These are phyloP conservation scores for Cassiopea andromeda DNA, from an alignment of 30 jellyfish, hydroid and myxozoan genomes.

Conservation along the genomic window DNA sequence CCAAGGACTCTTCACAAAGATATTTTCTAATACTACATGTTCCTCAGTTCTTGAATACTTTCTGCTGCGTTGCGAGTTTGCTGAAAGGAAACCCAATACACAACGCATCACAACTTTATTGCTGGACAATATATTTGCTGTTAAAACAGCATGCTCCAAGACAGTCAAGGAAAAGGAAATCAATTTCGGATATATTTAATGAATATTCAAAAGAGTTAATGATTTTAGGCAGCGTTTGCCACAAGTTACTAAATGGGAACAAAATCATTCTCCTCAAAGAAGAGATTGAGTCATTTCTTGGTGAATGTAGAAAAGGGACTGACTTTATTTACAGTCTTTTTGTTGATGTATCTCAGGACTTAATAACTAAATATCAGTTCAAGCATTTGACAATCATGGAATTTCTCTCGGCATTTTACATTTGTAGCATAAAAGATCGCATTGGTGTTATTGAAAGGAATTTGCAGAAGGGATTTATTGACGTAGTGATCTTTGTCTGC, in stretches of 20 bases:
- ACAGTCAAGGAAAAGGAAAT: not conserved
- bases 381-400: not conserved
- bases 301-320: not conserved
- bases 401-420: not conserved
- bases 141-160: not conserved
- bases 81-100: not conserved
- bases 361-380: no score
- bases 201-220: not conserved
- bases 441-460: not conserved
- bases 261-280: not conserved
- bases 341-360: not conserved
- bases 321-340: not conserved
- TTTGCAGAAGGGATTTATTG: no score
- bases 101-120: not conserved
- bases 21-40: not conserved
- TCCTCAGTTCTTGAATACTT: not conserved
- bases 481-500: not conserved
- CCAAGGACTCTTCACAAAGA: not conserved
- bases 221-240: not conserved
- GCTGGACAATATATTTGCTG: not conserved
- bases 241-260: not conserved
- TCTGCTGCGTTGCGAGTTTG: not conserved
- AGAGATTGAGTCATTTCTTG: not conserved
- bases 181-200: not conserved
- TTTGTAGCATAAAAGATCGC: not conserved